Evolutionary conservation across 2,888 invertebrate species (phyloP).

Genomic region (Sialis lutaria): DNA sequence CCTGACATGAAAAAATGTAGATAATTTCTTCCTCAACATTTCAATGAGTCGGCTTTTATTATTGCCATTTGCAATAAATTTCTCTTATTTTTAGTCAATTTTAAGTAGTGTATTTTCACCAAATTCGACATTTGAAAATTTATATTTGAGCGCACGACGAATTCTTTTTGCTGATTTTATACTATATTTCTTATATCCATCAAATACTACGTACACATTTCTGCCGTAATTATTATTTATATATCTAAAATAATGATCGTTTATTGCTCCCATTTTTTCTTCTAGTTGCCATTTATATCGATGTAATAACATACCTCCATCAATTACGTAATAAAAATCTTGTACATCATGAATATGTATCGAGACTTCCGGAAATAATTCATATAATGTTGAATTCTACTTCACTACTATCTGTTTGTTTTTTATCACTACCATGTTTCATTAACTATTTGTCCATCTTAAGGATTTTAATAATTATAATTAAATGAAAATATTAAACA

Average conservation of each 20-base stretch:
- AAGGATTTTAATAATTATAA: too few relatives aligned
- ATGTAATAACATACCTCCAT: constrained; percentile 8
- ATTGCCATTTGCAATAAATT: constrained; percentile 9
- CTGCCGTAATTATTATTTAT: constrained; percentile 5
- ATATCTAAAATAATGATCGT: constrained; percentile 5
- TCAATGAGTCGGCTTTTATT: constrained; percentile 8
- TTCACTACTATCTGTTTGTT: too few relatives aligned
- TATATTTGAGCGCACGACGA: constrained; percentile 6
- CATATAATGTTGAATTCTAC: constrained; percentile 9
- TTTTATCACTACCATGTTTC: too few relatives aligned
- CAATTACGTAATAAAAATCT: constrained; percentile 8
- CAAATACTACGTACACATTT: constrained; percentile 7
- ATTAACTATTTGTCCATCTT: too few relatives aligned
- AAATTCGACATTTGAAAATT: constrained; percentile 7
- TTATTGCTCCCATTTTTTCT: constrained; percentile 8
- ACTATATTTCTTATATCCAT: constrained; percentile 7
- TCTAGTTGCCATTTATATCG: constrained; percentile 8
- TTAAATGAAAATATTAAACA: too few relatives aligned
- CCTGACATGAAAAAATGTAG: constrained; percentile 9
- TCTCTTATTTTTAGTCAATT: constrained; percentile 8
- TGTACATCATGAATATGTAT: not conserved
- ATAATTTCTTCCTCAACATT: constrained; percentile 8
- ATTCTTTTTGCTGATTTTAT: constrained; percentile 7
- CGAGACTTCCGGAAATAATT: constrained; percentile 8
- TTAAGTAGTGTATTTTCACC: constrained; percentile 8